Base-by-base conservation (phyloP, 2,797 vertebrate species). In the Simalia tracyae region DNA sequence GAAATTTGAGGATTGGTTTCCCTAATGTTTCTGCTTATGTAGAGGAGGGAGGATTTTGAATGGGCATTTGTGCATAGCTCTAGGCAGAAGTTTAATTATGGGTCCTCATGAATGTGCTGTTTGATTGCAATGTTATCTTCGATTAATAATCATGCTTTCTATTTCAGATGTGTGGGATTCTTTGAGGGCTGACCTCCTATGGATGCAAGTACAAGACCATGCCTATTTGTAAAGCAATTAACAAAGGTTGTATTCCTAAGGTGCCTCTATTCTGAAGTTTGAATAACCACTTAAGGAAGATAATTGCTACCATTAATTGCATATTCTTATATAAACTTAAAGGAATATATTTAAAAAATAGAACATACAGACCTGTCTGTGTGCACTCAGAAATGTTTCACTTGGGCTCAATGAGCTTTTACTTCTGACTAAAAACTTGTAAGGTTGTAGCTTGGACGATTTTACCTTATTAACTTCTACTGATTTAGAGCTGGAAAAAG, bases 401-500 rank as follows among this genome's bases (percentile, higher is more conserved):
- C 36, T 81, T 81, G 36, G 72, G 36, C 3, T 46, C 72, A 46
- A 24, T 81, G 72, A 81, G 8, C 1, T 24, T 22, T 81, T 81
- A 2, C 3, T 24, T 22, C 72, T 24, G 19, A 59, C 14, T 59
- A 86, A 86, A 31, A 31, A 2, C 7, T 5, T 59, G 57, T 59
- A 59, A 86, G n/a, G 4, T 19, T 22, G 17, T 60, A 86, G 17
- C 56, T 15, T 86, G 2, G 61, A 26, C 90, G 86, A 68, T 87
- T n/a, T 66, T 91, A 28, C 4, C 61, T 91, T 59, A 76, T 36
- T 90, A 91, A 19, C 72, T 81, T 89, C 92, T 60, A 36, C 36
- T 11, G 89, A 84, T 84, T 59, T 31, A 89, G 17, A 92, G 31
- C 92, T 87, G 92, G 60, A 14, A 93, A 66, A 17, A 93, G 84